Evolutionary conservation across 2,888 invertebrate species (phyloP).

Genomic region (Hydriomena furcata): DNA sequence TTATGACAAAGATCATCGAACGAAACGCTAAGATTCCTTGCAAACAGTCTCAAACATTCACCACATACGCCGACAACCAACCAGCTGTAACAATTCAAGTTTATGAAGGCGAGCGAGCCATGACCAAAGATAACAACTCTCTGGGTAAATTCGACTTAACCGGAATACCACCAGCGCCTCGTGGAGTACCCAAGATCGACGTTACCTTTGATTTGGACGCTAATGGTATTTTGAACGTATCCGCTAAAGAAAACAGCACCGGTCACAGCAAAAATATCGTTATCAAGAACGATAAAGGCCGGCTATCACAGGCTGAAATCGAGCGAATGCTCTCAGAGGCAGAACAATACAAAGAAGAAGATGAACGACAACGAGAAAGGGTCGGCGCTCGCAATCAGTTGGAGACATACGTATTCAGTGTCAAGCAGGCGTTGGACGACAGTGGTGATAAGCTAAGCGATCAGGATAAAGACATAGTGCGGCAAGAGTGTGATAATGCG

Average conservation of each 20-base stretch:
- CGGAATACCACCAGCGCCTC: slow-evolving; percentile 88
- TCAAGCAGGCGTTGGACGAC: slow-evolving; percentile 87
- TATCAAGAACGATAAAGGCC: slow-evolving; percentile 92
- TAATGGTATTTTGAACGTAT: slow-evolving; percentile 92
- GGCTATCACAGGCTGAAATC: slow-evolving; percentile 91
- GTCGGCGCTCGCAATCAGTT: slow-evolving; percentile 88
- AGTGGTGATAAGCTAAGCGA: slow-evolving; percentile 84
- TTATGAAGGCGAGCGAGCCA: slow-evolving; percentile 90
- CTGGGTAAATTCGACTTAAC: slow-evolving; percentile 86
- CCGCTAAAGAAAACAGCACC: slow-evolving; percentile 88
- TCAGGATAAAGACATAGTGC: slow-evolving; percentile 85
- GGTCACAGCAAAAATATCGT: slow-evolving; percentile 89
- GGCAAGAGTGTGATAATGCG: slow-evolving; percentile 81
- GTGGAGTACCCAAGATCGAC: slow-evolving; percentile 87
- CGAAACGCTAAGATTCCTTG: slow-evolving; percentile 88
- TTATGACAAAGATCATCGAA: slow-evolving; percentile 90
- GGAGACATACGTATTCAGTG: slow-evolving; percentile 87
- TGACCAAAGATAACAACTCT: slow-evolving; percentile 90
- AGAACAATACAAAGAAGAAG: slow-evolving; percentile 88
- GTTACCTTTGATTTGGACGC: slow-evolving; percentile 91
- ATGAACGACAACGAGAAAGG: slow-evolving; percentile 86
- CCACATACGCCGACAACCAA: slow-evolving; percentile 92
- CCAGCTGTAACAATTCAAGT: slow-evolving; percentile 89
- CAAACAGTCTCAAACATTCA: slow-evolving; percentile 88
- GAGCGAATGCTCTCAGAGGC: slow-evolving; percentile 91